Evolutionary conservation across 1,140 invertebrate genomes (phyloP).

Genomic region (Teleopsis dalmanni): DNA sequence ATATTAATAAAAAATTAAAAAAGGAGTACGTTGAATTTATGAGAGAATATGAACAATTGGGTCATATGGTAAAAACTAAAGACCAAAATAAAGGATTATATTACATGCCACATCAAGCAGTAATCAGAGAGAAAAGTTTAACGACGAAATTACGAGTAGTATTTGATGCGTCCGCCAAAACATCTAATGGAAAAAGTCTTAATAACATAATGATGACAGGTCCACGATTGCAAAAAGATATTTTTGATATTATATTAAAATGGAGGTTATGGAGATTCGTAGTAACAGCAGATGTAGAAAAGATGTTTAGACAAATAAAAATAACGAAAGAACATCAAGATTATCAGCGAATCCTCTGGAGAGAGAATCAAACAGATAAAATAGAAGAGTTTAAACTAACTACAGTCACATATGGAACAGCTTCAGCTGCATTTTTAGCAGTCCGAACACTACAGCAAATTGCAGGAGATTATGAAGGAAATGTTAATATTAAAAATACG

Average conservation of each 20-base stretch:
- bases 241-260: too few species aligned
- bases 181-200: too few species aligned
- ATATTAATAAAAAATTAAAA: too few species aligned
- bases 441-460: constrained; percentile 1
- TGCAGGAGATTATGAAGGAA: not conserved
- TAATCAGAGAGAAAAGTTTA: constrained; percentile 18
- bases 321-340: not conserved
- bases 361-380: not conserved
- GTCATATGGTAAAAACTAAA: constrained; percentile 22
- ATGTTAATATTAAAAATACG: not conserved
- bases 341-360: not conserved
- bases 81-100: constrained; percentile 8
- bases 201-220: too few species aligned
- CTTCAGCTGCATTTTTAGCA: constrained; percentile 2
- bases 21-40: too few species aligned
- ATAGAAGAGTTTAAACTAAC: constrained; percentile 1
- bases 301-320: too few species aligned
- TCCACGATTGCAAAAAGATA: too few species aligned
- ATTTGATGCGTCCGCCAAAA: constrained; percentile 19
- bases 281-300: too few species aligned
- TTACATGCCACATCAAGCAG: constrained; percentile 29
- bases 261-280: too few species aligned
- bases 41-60: too few species aligned
- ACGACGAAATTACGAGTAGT: constrained; percentile 30
- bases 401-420: constrained; percentile 4